phyloP scores from a whole-genome alignment of 1,140 invertebrate species.

The Homalodisca vitripennis region DNA sequence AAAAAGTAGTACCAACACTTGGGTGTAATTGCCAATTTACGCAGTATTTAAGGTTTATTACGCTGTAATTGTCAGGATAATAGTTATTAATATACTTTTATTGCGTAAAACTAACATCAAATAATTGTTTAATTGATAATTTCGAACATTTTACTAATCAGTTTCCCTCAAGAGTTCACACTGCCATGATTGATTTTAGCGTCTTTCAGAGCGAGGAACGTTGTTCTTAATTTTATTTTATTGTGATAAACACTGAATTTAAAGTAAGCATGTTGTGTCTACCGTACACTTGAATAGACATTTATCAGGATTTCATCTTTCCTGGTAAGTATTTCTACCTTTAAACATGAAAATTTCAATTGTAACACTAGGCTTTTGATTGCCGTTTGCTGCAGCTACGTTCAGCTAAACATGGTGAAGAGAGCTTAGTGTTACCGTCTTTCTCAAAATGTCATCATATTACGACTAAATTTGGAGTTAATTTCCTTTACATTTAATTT shows the following conservation, averaged over 20 bases:
- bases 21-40: not conserved
- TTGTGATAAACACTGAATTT: not conserved
- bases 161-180: constrained; percentile 20
- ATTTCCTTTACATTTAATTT: not conserved
- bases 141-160: not conserved
- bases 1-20: constrained; percentile 19
- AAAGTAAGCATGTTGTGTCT: too few relatives aligned
- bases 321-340: not conserved
- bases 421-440: not conserved
- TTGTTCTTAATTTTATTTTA: constrained; percentile 20
- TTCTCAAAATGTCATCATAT: not conserved
- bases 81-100: not conserved
- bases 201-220: constrained; percentile 12
- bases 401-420: constrained; percentile 9
- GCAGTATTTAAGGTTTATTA: not conserved
- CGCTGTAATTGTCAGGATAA: not conserved
- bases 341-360: not conserved
- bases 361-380: not conserved
- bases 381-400: not conserved
- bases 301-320: not conserved
- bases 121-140: not conserved
- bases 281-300: not conserved
- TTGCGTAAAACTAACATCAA: not conserved
- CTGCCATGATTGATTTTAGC: constrained; percentile 32
- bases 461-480: not conserved